Conservation (phyloP, 2,888 invertebrate species). For the Perizoma flavofasciatum region DNA sequence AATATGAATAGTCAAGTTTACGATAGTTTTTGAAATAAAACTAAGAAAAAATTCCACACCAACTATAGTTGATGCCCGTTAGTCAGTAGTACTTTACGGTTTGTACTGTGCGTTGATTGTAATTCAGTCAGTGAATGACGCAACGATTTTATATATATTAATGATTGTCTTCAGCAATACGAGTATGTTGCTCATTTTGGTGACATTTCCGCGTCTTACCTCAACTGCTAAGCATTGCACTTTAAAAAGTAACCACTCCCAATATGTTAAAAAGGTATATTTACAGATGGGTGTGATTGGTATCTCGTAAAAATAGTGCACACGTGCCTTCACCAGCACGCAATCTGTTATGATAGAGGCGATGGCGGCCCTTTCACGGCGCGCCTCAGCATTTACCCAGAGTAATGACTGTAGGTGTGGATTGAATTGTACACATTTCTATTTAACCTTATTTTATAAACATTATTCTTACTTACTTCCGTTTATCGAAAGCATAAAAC, state of each 20-base stretch:
- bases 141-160: too few species aligned
- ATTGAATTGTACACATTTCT: constrained; percentile 35
- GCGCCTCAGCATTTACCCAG: constrained; percentile 53
- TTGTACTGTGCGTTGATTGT: too few species aligned
- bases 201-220: neutral
- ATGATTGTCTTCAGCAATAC: too few species aligned
- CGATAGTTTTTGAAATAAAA: too few species aligned
- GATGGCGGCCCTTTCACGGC: constrained; percentile 49
- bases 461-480: constrained; percentile 16
- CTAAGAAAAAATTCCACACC: too few species aligned
- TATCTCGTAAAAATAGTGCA: constrained; percentile 62
- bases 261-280: constrained; percentile 25
- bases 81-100: too few species aligned
- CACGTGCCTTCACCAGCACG: constrained; percentile 51
- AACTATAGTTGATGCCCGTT: too few species aligned
- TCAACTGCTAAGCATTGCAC: constrained; percentile 3
- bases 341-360: constrained; percentile 45
- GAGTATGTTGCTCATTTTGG: too few species aligned
- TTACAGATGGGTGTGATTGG: constrained; percentile 34
- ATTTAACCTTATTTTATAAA: constrained; percentile 31
- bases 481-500: constrained; percentile 5
- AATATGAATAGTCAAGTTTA: too few species aligned
- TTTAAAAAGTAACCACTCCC: constrained; percentile 18
- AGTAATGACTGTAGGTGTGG: constrained; percentile 37
- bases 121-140: too few species aligned